Base-by-base conservation (phyloP, 2,888 invertebrate genomes). In the Macrophya alboannulata region DNA sequence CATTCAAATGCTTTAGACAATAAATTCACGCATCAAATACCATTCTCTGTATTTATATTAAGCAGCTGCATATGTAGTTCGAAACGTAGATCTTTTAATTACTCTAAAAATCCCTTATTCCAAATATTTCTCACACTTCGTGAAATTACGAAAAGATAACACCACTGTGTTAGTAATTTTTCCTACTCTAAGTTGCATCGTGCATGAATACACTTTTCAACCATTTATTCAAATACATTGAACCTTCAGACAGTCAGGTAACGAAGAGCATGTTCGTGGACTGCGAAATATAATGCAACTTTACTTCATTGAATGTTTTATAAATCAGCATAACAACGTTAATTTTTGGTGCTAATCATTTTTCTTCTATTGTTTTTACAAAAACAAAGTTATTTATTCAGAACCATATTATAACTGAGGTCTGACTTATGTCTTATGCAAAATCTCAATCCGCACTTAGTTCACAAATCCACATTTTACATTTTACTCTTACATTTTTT, bases 281-380 rank as follows among this genome's bases (percentile, higher is more conserved):
- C 51, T 77, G 48, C 21, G 17, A 17, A 37, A 37, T 68, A 68
- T 68, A 37, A 68, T 68, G 37, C 6, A 68, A 68, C 85, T 85
- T 83, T 62, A 31, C 48, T 84, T 85, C 65, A 71, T 86, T 81
- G 65, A 40, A 86, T 79, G 15, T 68, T 85, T 82, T 65, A 43
- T 10, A 74, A 55, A 43, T 43, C 43, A 71, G 79, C n/a, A 37
- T 55, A 81, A 21, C 48, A 4, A 12, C 48, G 48, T 48, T 48
- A 48, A 3, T 37, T 25, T 37, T 25, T 77, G 10, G 21, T 31
- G 31, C 10, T 65, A 25, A 25, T 25, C 12, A 31, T 31, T 65
- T 65, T 55, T 55, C 5, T n/a, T 8, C n/a, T 55, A 6, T 1
- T 55, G n/a, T 8, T n/a, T 55, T 55, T n/a, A 55, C 55, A 55